Percentiles rank a stretch among this genome's conserved stretches.
These are phyloP conservation scores for Penelope pileata DNA, from an alignment of 2,113 vertebrate species.

Conservation along the genomic window DNA sequence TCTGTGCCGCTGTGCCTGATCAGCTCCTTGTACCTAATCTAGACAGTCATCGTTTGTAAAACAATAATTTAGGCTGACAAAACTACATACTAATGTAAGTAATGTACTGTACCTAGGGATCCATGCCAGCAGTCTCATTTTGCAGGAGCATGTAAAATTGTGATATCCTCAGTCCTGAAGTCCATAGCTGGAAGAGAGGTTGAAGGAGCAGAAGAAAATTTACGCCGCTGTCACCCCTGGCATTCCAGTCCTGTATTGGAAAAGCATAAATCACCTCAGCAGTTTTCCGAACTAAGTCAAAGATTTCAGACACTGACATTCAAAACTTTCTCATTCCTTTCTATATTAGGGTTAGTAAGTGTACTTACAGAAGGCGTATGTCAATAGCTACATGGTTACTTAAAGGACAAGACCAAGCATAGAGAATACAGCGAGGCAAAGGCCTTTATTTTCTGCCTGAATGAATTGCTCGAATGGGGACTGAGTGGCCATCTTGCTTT, in stretches of 20 bases:
- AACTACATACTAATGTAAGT: background rate
- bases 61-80: slow-evolving; percentile 37
- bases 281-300: background rate
- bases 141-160: background rate
- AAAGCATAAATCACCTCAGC: background rate
- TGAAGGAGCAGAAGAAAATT: background rate
- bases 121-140: background rate
- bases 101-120: slow-evolving; percentile 10
- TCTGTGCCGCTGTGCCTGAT: background rate
- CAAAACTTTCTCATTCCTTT: background rate
- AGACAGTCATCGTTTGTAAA: slow-evolving; percentile 10
- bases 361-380: background rate
- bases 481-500: background rate
- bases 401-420: background rate
- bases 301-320: background rate
- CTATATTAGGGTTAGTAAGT: background rate
- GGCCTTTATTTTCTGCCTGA: background rate
- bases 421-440: rapidly evolving
- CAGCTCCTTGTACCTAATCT: background rate
- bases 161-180: background rate
- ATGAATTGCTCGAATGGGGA: background rate
- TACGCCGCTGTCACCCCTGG: rapidly evolving
- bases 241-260: background rate
- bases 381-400: background rate
- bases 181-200: background rate